Conservation (phyloP, 2,797 vertebrate species). For the Cetoscarus ocellatus region DNA sequence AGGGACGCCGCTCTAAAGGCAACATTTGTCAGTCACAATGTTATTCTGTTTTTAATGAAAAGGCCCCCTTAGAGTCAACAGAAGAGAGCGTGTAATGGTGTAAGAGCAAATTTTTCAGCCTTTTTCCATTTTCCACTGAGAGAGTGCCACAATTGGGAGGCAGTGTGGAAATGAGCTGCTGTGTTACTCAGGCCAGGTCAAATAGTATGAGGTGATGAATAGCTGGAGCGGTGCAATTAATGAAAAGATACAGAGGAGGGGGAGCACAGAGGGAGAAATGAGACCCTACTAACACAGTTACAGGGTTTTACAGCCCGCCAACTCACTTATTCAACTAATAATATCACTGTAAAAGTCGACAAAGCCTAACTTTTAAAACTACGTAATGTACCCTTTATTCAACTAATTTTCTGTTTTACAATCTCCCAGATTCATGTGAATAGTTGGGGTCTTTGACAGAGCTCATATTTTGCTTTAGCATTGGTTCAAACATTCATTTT, state of each 20-base stretch:
- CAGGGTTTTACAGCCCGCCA: constrained; percentile 4
- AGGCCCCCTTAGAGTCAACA: constrained; percentile 10
- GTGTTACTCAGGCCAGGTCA: constrained; percentile 49
- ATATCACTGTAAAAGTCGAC: constrained; percentile 10
- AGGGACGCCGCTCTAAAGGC: constrained; percentile 8
- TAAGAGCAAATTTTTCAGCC: constrained; percentile 24
- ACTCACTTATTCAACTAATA: constrained; percentile 5
- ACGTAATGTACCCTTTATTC: no score
- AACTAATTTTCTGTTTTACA: no score
- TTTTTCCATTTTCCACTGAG: constrained; percentile 47
- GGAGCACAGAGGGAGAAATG: constrained; percentile 20
- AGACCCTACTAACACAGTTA: constrained; percentile 10
- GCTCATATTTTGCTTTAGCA: no score
- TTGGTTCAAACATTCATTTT: no score
- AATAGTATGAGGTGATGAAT: constrained; percentile 65
- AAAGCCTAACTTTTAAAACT: constrained; percentile 2
- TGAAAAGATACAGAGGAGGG: constrained; percentile 34
- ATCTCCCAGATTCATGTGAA: no score
- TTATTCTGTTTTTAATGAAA: constrained; percentile 27
- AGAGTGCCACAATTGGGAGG: constrained; percentile 31
- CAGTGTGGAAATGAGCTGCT: constrained; percentile 45
- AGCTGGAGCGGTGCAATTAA: constrained; percentile 61
- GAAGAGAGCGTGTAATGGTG: neutral
- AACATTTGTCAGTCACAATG: constrained; percentile 32
- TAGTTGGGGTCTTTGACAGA: no score